Conservation (phyloP, 2,113 vertebrate genomes). For the Irena cyanogastra region DNA sequence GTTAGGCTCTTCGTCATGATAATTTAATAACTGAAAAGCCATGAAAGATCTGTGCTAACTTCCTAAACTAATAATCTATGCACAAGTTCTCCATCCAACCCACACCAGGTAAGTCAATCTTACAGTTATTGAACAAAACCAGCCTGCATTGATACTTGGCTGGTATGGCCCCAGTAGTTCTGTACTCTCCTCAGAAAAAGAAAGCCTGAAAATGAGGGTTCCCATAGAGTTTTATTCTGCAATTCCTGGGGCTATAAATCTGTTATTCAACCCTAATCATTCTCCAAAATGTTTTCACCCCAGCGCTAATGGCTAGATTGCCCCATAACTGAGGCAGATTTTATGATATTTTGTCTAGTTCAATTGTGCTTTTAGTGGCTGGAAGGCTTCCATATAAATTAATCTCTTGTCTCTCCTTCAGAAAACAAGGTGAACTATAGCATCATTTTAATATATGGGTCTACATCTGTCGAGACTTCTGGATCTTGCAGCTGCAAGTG, state of each 20-base stretch:
- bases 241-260: not conserved
- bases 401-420: slow-evolving; percentile 27
- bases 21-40: not conserved
- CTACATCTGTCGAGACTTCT: not conserved
- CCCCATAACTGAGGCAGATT: not conserved
- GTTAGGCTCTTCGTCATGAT: not conserved
- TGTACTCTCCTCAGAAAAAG: not conserved
- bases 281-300: slow-evolving; percentile 6
- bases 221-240: not conserved
- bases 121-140: not conserved
- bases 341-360: slow-evolving; percentile 15
- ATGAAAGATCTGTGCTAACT: not conserved
- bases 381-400: slow-evolving; percentile 17
- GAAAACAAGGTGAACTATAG: slow-evolving; percentile 7
- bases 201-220: not conserved
- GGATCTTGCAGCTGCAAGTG: not conserved
- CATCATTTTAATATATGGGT: not conserved
- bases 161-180: not conserved
- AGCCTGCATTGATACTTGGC: not conserved
- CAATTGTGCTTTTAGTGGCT: not conserved
- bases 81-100: not conserved
- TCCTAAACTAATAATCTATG: not conserved
- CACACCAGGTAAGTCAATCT: not conserved
- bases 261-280: not conserved
- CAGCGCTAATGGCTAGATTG: not conserved